Evolutionary conservation across 2,797 vertebrate species (phyloP), one percentile per base, ranked within the genome.

Genomic region (Loriculus beryllinus): DNA sequence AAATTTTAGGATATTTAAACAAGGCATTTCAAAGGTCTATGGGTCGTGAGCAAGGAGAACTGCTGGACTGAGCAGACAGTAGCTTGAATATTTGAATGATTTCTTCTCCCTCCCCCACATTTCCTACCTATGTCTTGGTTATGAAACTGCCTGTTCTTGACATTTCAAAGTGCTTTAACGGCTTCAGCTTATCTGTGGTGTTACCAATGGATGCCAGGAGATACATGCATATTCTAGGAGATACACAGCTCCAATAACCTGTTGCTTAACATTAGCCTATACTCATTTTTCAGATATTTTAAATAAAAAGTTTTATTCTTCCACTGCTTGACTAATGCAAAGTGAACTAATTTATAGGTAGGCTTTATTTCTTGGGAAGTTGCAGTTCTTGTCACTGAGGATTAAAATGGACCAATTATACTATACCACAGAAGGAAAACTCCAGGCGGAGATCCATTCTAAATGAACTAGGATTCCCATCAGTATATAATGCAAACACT

Each of bases 1-100:
- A 88, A 90, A 90, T 90, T 91, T 77, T 64, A 90, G 57, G 78
- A 74, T 94, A 95, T 87, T 95, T 92, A 92, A 93, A 90, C 80
- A 95, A 82, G 69, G 45, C 39, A 57, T 92, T 91, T 95, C 92
- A 92, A 95, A 95, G 48, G 92, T 65, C 87, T 81, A 47, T 62
- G 78, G 68, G 75, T 80, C 15, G 2, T 6, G 57, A 87, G 60
- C 52, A 92, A 60, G 29, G 67, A 77, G 51, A 82, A 63, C 26
- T 82, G 75, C n/a, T 82, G 77, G 31, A 86, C 86, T 57, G 51
- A 86, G 29, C 37, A 72, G 63, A 60, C n/a, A 52, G 33, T 40
- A 67, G 43, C 42, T 85, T 54, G 35, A 92, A 86, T n/a, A 7
- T 78, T 71, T 65, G 39, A 81, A 62, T 13, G 26, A 62, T 59